These are phyloP conservation scores for Bambusicola thoracicus DNA, from an alignment of 2,113 vertebrate species.

Conservation along the genomic window DNA sequence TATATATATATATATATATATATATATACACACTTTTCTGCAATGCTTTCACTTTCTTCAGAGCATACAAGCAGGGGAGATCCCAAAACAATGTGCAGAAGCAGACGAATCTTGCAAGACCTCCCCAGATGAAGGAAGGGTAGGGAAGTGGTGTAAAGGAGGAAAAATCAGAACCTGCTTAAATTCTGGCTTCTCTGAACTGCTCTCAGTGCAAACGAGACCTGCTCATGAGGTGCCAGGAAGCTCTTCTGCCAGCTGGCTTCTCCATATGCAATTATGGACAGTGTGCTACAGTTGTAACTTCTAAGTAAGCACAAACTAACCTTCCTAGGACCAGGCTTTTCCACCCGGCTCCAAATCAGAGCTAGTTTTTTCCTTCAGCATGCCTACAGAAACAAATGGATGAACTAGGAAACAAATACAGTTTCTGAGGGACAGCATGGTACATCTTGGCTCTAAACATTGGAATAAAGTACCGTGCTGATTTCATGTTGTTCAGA, in stretches of 20 bases:
- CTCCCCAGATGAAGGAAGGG: background rate
- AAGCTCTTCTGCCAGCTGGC: background rate
- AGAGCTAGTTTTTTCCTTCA: background rate
- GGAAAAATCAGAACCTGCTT: background rate
- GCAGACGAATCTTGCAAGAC: background rate
- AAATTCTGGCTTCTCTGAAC: background rate
- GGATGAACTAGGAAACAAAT: background rate
- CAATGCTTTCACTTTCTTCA: background rate
- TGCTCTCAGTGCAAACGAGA: background rate
- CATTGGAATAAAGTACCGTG: background rate
- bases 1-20: too few species aligned
- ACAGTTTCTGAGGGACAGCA: background rate
- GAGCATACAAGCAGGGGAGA: background rate
- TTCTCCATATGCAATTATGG: background rate
- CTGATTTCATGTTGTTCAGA: background rate
- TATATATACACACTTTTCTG: background rate
- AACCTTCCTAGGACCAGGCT: background rate
- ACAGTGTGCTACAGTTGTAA: background rate
- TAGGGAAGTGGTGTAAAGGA: background rate
- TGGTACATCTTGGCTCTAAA: background rate
- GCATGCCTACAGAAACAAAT: background rate
- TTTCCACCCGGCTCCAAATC: background rate
- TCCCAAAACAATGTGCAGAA: background rate
- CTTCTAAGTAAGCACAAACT: background rate
- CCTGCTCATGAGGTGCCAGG: background rate